Base-by-base conservation (phyloP, 2,888 invertebrate genomes). In the Lasioglossum malachurum region DNA sequence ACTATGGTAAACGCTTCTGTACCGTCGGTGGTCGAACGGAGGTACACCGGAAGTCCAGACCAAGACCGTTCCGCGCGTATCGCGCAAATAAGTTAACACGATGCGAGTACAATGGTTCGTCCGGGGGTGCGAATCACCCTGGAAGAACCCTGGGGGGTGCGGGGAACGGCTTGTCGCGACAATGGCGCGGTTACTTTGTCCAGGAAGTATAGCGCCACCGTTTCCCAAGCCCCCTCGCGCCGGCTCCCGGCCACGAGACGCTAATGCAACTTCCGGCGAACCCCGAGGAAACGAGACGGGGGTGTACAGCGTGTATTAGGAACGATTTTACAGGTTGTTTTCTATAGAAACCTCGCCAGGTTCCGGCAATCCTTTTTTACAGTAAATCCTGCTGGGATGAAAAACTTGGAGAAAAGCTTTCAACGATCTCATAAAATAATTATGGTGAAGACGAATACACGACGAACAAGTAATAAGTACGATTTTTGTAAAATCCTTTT, bases 151-250 rank as follows among this genome's bases (percentile, higher is more conserved):
- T 38, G 84, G 88, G 82, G 75, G 74, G 64, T 49, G 81, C 71
- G 53, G 85, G 84, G 91, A 88, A 85, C 83, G 88, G 90, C 86
- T 87, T 92, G 92, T 92, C 87, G 90, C 90, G 90, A 92, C 92
- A 92, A 93, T 92, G 87, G 91, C 87, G 92, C 87, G 90, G 91
- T 92, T 93, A 92, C 93, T 93, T 93, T 92, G 93, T 93, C 91
- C 93, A 91, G 92, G 92, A 93, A 92, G 91, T 81, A 88, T 83
- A 91, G 88, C 89, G 80, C 84, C 88, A 75, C 86, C 81, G 83
- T 57, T 82, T 74, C 82, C 81, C 81, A 83, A 64, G 79, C 87
- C 89, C 74, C 83, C 84, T 82, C 89, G 69, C 84, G 69, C 83
- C 86, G 77, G 77, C 76, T 86, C 77, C 71, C 86, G 82, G 88